Evolutionary conservation across 2,113 vertebrate species (phyloP), one percentile per base, ranked within the genome.

Genomic region (Tenebrosternarchus preto): DNA sequence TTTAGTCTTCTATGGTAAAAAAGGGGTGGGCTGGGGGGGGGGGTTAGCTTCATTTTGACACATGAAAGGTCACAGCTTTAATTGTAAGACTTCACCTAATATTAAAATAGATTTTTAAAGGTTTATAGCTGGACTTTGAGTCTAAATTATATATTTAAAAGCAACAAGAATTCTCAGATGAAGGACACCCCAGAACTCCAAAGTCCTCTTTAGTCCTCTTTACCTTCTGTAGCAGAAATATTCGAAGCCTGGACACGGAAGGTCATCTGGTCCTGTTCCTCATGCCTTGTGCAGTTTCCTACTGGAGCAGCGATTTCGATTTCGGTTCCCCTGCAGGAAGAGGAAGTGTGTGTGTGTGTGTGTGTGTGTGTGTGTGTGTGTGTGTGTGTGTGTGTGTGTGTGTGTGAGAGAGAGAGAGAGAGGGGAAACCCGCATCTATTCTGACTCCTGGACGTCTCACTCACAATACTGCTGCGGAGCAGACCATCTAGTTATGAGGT

Each of bases 281-380:
- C 22, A 77, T 15, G 67, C 50, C 1, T 57, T 15, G 19, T 77
- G 76, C 66, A 78, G 16, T 73, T 80, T 67, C 60, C 29, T 25
- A 53, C 24, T 72, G 46, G 53, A 57, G 66, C 16, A 25, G 33
- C 39, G 24, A 3, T 80, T 80, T 82, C 39, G 24, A 3, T 80
- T 80, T 82, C 56, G 59, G 60, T 77, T 85, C 80, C 50, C 20
- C 22, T 63, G 29, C 20, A 56, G 5, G 3, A 50, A 60, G 24
- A 39, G 73, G 60, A 84, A 64, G 50, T n/a, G 4, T 9, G 20
- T 63, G 22, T 80, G 59, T 64, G 12, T 69, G 5, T 50, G 55
- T 19, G 25, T 27, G n/a, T n/a, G n/a, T n/a, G n/a, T n/a, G n/a
- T n/a, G 50, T n/a, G 4, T 9, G 20, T 63, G 22, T 80, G 59